Base-by-base conservation (phyloP, 2,888 invertebrate genomes). In the Melolontha melolontha region DNA sequence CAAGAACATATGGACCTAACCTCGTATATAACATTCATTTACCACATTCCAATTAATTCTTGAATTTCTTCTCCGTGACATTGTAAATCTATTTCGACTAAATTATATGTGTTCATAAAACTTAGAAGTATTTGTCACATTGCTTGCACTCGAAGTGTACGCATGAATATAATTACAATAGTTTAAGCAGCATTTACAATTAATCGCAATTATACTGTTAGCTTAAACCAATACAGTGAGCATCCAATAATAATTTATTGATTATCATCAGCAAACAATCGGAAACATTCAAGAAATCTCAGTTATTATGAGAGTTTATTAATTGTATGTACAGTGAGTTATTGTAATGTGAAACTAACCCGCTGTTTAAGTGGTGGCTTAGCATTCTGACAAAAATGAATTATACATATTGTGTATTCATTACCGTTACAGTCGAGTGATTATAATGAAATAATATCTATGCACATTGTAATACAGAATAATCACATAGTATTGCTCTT, bases 271-370 rank as follows among this genome's bases (percentile, higher is more conserved):
- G 34, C 16, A 62, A 62, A 47, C 34, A 62, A 62, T 62, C 59
- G 17, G 16, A 14, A n/a, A 16, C 39, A 47, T 47, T 47, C 47
- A 14, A 34, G 47, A 39, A 47, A 34, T 62, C 59, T 47, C 47
- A 22, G 41, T 11, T 47, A 62, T 49, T 62, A 49, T 47, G 47
- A 5, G 59, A 62, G 59, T 47, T 49, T 62, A 62, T 62, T 62
- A 62, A 62, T 62, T 62, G 47, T 34, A 47, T 17, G 17, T 11
- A 29, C 29, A 34, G 16, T 62, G 59, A 62, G 59, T 62, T 62
- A 62, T 62, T 62, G 59, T 62, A 62, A 62, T 62, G 39, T 29
- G 59, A 62, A 62, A 62, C 59, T 62, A 62, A 47, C 59, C 59
- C 47, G 59, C 59, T 62, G 47, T 62, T 62, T 62, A 62, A 62